phyloP scores from a whole-genome alignment of 2,888 invertebrate species.

The Strigamia transsilvanica region DNA sequence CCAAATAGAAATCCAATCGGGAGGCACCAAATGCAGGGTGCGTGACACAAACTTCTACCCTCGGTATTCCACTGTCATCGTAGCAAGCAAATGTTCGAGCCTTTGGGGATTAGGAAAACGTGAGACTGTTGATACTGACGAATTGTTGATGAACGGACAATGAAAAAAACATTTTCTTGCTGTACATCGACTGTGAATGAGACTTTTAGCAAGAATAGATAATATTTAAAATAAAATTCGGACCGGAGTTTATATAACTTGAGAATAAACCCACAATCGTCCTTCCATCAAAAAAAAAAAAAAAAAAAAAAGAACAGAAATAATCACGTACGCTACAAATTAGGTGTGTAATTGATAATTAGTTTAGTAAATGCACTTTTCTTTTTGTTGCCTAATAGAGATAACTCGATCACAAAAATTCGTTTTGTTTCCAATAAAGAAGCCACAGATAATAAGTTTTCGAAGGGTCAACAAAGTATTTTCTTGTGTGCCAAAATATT shows the following conservation, averaged over 20 bases:
- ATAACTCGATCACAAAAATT: neutral
- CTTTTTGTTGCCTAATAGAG: neutral
- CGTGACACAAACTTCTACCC: slow-evolving; percentile 39
- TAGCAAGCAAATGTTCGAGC: slow-evolving; percentile 28
- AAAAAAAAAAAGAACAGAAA: neutral
- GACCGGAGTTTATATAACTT: neutral
- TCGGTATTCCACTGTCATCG: slow-evolving; percentile 33
- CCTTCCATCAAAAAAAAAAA: neutral
- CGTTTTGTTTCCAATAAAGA: neutral
- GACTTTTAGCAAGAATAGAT: no score
- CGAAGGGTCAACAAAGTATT: neutral
- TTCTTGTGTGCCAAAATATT: neutral
- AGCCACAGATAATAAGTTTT: neutral
- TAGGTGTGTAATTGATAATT: neutral
- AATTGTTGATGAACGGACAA: slow-evolving; percentile 1
- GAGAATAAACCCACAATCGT: neutral
- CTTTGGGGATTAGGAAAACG: slow-evolving; percentile 25
- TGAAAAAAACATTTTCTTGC: neutral
- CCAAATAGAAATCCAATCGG: slow-evolving; percentile 49
- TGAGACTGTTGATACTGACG: neutral
- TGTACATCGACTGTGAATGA: neutral
- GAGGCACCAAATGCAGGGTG: slow-evolving; percentile 46
- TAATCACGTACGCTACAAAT: neutral
- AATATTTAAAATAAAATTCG: no score
- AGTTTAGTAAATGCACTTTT: slow-evolving; percentile 1